A percentile compares a stretch with the other conserved stretches of the same genome.
phyloP scores from a whole-genome alignment of 2,113 vertebrate species.

The Archocentrus centrarchus region DNA sequence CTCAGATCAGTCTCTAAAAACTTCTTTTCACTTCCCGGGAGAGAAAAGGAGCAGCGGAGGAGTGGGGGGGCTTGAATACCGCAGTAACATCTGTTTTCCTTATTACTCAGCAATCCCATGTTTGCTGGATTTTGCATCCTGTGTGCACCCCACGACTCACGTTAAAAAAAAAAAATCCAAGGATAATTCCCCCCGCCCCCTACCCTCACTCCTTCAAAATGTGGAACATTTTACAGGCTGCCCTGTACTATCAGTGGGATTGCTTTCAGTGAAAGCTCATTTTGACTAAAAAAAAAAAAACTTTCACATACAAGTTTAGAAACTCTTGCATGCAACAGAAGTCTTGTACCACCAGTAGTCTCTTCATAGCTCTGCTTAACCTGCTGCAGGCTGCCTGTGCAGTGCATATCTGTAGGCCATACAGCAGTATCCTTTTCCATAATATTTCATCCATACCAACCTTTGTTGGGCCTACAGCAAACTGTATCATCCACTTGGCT shows the following conservation, averaged over 20 bases:
- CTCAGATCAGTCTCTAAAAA: not conserved
- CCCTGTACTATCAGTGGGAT: not conserved
- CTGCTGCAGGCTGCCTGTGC: not conserved
- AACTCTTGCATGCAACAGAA: not conserved
- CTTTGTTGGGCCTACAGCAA: conserved; percentile 7
- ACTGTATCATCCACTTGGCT: conserved; percentile 29
- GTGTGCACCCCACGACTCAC: conserved; percentile 5
- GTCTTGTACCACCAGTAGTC: not conserved
- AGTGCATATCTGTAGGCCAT: not conserved
- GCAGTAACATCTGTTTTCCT: conserved; percentile 67
- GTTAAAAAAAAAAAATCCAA: not conserved
- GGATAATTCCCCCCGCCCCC: too few relatives aligned
- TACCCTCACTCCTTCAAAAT: not conserved
- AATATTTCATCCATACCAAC: not conserved
- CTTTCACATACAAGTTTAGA: not conserved
- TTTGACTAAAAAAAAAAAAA: not conserved
- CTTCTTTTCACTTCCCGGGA: not conserved
- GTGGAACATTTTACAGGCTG: not conserved
- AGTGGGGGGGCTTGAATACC: not conserved
- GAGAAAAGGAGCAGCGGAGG: not conserved
- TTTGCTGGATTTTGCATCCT: conserved; percentile 54
- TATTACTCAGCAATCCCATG: conserved; percentile 51
- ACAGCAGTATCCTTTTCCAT: not conserved
- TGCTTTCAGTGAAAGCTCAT: not conserved
- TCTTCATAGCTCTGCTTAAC: conserved; percentile 16